Evolutionary conservation across 2,113 vertebrate species (phyloP).

Genomic region (Seriola rivoliana): DNA sequence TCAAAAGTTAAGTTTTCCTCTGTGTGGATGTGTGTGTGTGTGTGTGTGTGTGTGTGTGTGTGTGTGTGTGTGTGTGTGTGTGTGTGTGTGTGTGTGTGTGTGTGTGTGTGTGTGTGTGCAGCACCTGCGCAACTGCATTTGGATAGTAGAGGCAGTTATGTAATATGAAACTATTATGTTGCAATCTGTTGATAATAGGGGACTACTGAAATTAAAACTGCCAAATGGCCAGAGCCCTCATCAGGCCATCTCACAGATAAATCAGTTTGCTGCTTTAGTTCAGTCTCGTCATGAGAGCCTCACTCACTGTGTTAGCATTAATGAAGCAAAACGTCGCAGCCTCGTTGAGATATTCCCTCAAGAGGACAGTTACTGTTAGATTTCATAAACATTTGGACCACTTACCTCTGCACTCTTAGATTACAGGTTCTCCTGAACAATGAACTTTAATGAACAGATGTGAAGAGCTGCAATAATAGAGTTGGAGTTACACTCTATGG

Average conservation of each 20-base stretch:
- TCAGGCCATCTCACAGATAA: conserved; percentile 26
- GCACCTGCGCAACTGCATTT: conserved; percentile 29
- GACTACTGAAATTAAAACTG: conserved; percentile 45
- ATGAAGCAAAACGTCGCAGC: conserved; percentile 23
- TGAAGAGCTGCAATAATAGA: conserved; percentile 37
- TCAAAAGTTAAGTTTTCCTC: conserved; percentile 5
- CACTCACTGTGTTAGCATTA: conserved; percentile 35
- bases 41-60: not conserved
- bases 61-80: not conserved
- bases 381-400: conserved; percentile 42
- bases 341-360: conserved; percentile 13
- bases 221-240: conserved; percentile 24
- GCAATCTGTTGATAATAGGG: conserved; percentile 13
- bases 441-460: conserved; percentile 22
- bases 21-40: not conserved
- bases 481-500: conserved; percentile 22
- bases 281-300: not conserved
- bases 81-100: conserved; percentile 1
- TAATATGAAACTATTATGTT: conserved; percentile 18
- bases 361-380: conserved; percentile 25
- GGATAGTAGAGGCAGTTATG: not conserved
- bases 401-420: conserved; percentile 56
- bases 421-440: conserved; percentile 39
- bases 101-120: not conserved
- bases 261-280: conserved; percentile 60